Evolutionary conservation across 2,888 invertebrate genomes (phyloP).

Genomic region (Hyposoter dolosus): DNA sequence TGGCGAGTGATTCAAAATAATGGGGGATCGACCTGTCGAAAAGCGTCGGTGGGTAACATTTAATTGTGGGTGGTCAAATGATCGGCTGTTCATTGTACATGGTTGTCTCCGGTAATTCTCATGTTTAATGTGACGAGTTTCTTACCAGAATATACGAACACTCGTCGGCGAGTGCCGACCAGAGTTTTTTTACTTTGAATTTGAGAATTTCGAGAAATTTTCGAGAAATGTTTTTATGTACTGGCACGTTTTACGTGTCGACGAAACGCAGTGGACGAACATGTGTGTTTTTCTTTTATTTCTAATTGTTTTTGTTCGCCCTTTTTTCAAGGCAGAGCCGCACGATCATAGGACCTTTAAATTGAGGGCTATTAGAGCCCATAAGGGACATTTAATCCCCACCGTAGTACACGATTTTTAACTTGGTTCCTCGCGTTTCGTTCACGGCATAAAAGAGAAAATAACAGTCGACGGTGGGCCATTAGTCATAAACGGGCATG

Average conservation of each 20-base stretch:
- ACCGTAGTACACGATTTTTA: constrained; percentile 75
- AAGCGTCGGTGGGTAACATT: constrained; percentile 7
- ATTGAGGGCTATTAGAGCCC: constrained; percentile 80
- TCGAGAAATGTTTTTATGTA: constrained; percentile 47
- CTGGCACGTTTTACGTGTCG: constrained; percentile 5
- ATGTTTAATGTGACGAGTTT: constrained; percentile 15
- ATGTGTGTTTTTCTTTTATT: constrained; percentile 15
- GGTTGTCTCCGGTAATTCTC: constrained; percentile 17
- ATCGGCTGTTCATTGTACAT: constrained; percentile 14
- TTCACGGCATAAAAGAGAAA: constrained; percentile 57
- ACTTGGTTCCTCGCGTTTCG: constrained; percentile 45
- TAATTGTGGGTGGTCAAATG: constrained; percentile 47
- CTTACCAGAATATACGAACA: background rate
- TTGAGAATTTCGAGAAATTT: constrained; percentile 43
- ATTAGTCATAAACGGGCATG: constrained; percentile 61
- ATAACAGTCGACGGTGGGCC: constrained; percentile 58
- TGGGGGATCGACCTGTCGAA: constrained; percentile 16
- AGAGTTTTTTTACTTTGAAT: background rate
- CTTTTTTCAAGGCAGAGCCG: background rate
- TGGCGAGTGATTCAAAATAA: constrained; percentile 12
- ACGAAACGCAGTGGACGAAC: constrained; percentile 38
- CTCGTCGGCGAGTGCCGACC: constrained; percentile 15
- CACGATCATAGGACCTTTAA: constrained; percentile 73
- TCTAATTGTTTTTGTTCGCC: background rate
- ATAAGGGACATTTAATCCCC: constrained; percentile 77